Evolutionary conservation across 2,797 vertebrate genomes (phyloP).

Genomic region (Aotus griseimembra): DNA sequence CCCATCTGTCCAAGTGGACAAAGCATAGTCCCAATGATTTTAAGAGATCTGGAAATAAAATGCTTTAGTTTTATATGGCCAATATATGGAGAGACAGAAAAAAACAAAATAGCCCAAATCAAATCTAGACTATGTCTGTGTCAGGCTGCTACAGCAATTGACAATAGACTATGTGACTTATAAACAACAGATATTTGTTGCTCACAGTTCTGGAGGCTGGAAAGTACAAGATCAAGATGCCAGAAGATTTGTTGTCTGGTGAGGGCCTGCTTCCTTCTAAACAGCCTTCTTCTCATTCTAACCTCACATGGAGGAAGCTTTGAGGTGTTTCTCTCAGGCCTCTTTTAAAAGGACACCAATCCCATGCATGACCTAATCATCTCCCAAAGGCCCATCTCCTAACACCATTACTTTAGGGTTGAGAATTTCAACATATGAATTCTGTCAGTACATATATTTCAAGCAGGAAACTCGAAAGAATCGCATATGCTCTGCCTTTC

Average conservation of each 20-base stretch:
- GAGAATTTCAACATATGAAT: neutral
- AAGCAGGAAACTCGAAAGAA: neutral
- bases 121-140: neutral
- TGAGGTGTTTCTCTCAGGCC: neutral
- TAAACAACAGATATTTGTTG: neutral
- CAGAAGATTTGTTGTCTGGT: neutral
- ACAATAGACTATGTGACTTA: neutral
- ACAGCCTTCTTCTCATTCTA: neutral
- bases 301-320: neutral
- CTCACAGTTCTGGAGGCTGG: neutral
- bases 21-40: neutral
- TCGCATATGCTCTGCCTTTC: neutral
- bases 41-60: neutral
- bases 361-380: too few relatives aligned
- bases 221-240: neutral
- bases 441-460: neutral
- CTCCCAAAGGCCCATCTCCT: neutral
- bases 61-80: neutral
- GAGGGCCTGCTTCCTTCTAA: neutral
- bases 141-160: neutral
- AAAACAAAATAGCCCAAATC: neutral
- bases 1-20: neutral
- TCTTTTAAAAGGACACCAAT: neutral
- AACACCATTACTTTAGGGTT: neutral
- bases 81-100: neutral